Evolutionary conservation across 2,113 vertebrate genomes (phyloP), one percentile per base, ranked within the genome.

Genomic region (Percopsis transmontana): DNA sequence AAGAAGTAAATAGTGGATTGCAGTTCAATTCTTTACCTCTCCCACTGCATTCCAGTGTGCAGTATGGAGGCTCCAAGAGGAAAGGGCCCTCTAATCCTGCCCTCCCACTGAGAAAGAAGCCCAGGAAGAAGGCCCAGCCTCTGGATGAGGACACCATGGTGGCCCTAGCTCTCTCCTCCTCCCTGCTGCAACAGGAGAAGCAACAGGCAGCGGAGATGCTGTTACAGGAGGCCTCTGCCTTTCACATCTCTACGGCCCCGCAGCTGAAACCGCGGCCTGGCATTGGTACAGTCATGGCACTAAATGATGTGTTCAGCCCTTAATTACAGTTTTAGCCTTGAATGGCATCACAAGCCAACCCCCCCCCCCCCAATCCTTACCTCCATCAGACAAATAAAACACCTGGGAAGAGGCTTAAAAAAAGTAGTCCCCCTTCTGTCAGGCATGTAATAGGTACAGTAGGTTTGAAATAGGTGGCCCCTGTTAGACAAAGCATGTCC

Each of bases 111-210:
- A 94, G 80, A 83, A 96, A 94, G 90, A 95, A 73, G 44, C 76
- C 72, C 80, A 95, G 91, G 66, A 92, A 75, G 60, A 90, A 90
- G 82, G 41, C 76, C 0, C 85, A 89, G 16, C 56, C 58, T 0
- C 65, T 91, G 9, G 94, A 95, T 0, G 96, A 98, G 83, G 94
- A 97, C 69, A 82, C 96, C 66, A 83, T 94, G 91, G 87, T 98
- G 80, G 97, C 96, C 54, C 78, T 98, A 92, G 96, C 96, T 55
- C 85, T 98, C 85, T 99, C 97, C 50, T 93, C 93, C 33, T 98
- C 97, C 7, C 85, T 98, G 80, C 77, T 89, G 83, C 93, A 94
- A 64, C 89, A 87, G 70, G 85, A 74, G 44, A 68, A 2, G 56
- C 52, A 60, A 51, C 58, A 8, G 16, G 56, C 72, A 44, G 39